Evolutionary conservation across 2,888 invertebrate species (phyloP), one percentile per base, ranked within the genome.

Genomic region (Callinectes sapidus): DNA sequence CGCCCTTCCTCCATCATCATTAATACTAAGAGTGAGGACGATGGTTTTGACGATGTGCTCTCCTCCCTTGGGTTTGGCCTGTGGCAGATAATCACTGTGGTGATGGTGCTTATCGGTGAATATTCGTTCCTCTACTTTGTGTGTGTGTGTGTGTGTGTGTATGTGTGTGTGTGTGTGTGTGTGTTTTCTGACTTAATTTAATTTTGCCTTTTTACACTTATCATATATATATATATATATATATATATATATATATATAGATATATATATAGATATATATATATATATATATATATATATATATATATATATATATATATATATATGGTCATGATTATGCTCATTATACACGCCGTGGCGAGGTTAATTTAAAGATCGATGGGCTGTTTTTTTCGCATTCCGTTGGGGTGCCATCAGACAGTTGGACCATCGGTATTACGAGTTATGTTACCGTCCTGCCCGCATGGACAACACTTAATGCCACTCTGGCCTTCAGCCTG

Each of bases 1-100:
- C 81, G 81, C 81, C 35, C 3, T 28, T 28, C n/a, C 18, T 81
- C 81, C 32, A 81, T 35, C 81, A 32, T 3, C 71, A 1, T 28
- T 13, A 61, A 3, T 18, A 35, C 35, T 35, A 28, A 16, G 18
- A 32, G 55, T 16, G 88, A 88, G 8, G 88, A 61, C 28, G 88
- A 88, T 32, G 61, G 35, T 55, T 88, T 88, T 55, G 88, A 88
- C 61, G 18, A 23, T 1, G 23, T 88, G 54, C 88, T 88, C 32
- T n/a, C 88, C 23, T 32, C 61, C 32, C 8, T 88, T 10, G 88
- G 88, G 61, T 88, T 61, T 35, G 88, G 88, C 8, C 88, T 32
- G 18, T 88, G 88, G 88, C 88, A 88, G 42, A 6, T 2, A 6
- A 32, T 28, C 13, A 35, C 32, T 32, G 88, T 88, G 28, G 61